A percentile compares a stretch with the other conserved stretches of the same genome.
Conservation (phyloP, 2,888 invertebrate genomes). For the Craniophora ligustri region DNA sequence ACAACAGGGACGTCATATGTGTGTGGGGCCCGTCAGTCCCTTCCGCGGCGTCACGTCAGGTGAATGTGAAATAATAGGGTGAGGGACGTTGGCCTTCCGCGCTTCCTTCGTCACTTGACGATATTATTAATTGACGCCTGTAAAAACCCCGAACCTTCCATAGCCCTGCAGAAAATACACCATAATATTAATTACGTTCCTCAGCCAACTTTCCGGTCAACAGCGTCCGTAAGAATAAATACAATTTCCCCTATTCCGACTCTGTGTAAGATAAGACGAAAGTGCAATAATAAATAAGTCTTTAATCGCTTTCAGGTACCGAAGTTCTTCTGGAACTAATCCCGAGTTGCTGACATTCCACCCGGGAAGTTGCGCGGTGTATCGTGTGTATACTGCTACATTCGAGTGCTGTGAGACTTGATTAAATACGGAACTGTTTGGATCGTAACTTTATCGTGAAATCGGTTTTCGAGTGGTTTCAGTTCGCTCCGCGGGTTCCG, state of each 20-base stretch:
- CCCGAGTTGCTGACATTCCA: slow-evolving; percentile 57
- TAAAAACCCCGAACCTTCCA: slow-evolving; percentile 8
- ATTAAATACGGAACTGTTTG: slow-evolving; percentile 51
- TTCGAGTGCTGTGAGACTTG: slow-evolving; percentile 40
- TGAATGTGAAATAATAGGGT: slow-evolving; percentile 71
- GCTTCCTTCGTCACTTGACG: slow-evolving; percentile 51
- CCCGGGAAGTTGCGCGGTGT: slow-evolving; percentile 56
- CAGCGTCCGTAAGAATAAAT: slow-evolving; percentile 34
- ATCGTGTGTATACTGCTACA: slow-evolving; percentile 30
- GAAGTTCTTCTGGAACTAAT: slow-evolving; percentile 62
- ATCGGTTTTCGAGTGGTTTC: slow-evolving; percentile 26
- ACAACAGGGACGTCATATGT: slow-evolving; percentile 64
- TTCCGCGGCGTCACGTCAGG: slow-evolving; percentile 66
- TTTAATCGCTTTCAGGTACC: slow-evolving; percentile 71
- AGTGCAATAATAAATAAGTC: slow-evolving; percentile 65
- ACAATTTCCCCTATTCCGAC: slow-evolving; percentile 22
- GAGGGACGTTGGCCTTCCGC: slow-evolving; percentile 79
- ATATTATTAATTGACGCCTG: slow-evolving; percentile 11
- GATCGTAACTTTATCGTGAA: slow-evolving; percentile 43
- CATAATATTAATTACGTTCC: slow-evolving; percentile 14
- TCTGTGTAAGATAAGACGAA: slow-evolving; percentile 46
- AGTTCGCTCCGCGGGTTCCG: slow-evolving; percentile 31
- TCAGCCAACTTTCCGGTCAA: slow-evolving; percentile 54
- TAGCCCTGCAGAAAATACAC: slow-evolving; percentile 7
- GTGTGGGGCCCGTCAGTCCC: slow-evolving; percentile 66